Conservation (phyloP, 2,113 vertebrate species). For the Mugil cephalus region DNA sequence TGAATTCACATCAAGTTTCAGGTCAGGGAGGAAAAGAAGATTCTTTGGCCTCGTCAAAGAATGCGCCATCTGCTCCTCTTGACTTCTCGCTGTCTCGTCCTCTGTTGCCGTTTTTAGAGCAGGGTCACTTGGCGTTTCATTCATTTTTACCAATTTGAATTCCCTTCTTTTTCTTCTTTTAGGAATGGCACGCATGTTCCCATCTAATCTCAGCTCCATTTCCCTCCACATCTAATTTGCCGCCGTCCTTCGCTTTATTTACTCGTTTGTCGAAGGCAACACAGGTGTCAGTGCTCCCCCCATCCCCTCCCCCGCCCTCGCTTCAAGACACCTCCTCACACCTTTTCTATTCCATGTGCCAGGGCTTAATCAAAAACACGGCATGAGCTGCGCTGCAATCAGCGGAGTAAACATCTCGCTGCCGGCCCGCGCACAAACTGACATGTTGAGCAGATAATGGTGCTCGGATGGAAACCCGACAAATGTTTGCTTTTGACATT, state of each 20-base stretch:
- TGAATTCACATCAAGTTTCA: slow-evolving; percentile 21
- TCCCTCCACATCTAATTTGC: slow-evolving; percentile 5
- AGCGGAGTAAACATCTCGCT: slow-evolving; percentile 56
- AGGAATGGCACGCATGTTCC: not conserved
- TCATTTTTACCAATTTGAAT: slow-evolving; percentile 22
- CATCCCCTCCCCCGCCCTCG: slow-evolving; percentile 1
- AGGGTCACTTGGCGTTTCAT: slow-evolving; percentile 18
- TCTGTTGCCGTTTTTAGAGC: slow-evolving; percentile 29
- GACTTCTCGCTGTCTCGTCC: slow-evolving; percentile 20
- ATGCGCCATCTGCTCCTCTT: slow-evolving; percentile 36
- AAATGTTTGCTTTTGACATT: slow-evolving; percentile 33
- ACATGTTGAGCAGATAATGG: slow-evolving; percentile 37
- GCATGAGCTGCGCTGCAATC: slow-evolving; percentile 53
- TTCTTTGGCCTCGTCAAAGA: slow-evolving; percentile 37
- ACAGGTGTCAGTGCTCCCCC: not conserved
- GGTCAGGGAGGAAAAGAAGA: not conserved
- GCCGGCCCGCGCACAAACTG: slow-evolving; percentile 11
- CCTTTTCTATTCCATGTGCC: slow-evolving; percentile 33
- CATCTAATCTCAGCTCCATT: slow-evolving; percentile 1
- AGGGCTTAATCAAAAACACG: slow-evolving; percentile 54
- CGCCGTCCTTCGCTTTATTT: slow-evolving; percentile 28
- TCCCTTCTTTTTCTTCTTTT: not conserved
- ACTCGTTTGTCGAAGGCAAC: slow-evolving; percentile 37
- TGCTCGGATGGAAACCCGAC: slow-evolving; percentile 23
- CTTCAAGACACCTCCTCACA: slow-evolving; percentile 45